phyloP scores from a whole-genome alignment of 1,140 invertebrate genomes.

The Drosophila lowei region DNA sequence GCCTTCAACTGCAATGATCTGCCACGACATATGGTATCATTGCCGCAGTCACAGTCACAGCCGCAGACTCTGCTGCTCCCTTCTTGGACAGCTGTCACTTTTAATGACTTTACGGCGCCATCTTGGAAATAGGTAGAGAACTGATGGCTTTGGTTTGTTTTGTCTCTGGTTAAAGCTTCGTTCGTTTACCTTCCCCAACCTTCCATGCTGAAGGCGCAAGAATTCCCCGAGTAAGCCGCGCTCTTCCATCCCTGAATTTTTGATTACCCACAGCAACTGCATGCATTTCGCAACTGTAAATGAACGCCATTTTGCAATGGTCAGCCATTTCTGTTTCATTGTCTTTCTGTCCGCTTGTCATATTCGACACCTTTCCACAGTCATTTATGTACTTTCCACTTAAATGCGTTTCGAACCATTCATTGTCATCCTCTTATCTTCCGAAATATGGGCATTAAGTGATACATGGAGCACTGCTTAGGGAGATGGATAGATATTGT shows the following conservation, averaged over 20 bases:
- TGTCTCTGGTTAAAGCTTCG: conserved; percentile 3
- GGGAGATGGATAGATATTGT: neutral
- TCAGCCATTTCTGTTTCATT: conserved; percentile 10
- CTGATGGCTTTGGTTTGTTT: neutral
- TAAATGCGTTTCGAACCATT: conserved; percentile 2
- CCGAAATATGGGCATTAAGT: conserved; percentile 27
- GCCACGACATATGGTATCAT: conserved; percentile 27
- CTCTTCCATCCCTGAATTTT: no score
- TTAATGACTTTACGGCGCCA: conserved; percentile 31
- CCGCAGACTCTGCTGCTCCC: neutral
- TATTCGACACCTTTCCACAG: conserved; percentile 6
- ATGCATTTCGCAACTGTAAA: no score
- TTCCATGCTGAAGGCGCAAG: neutral
- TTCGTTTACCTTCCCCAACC: conserved; percentile 6
- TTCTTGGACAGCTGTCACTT: conserved; percentile 31
- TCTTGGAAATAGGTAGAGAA: conserved; percentile 14
- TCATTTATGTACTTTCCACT: conserved; percentile 29
- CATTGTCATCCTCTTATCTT: conserved; percentile 4
- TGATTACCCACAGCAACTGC: no score
- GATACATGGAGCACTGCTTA: conserved; percentile 2
- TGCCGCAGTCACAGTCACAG: neutral
- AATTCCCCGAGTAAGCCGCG: neutral
- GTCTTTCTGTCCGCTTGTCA: neutral
- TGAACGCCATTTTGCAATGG: neutral
- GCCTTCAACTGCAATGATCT: conserved; percentile 26